Conservation (phyloP, 1,140 invertebrate genomes). For the Scaptomyza montana region DNA sequence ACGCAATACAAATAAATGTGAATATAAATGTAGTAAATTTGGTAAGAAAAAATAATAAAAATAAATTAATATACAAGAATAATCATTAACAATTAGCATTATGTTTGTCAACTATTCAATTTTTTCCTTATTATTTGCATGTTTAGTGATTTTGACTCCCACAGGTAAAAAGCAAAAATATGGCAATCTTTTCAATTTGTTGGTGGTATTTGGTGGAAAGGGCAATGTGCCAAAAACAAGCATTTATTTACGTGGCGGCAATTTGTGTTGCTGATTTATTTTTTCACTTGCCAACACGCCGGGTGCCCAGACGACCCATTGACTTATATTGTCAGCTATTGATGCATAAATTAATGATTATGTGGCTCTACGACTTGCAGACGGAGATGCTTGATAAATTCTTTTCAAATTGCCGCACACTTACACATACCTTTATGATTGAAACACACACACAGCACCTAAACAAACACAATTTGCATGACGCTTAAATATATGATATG, state of each 20-base stretch:
- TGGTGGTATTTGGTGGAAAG: constrained; percentile 20
- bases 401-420: constrained; percentile 32
- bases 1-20: neutral
- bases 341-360: constrained; percentile 82
- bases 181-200: neutral
- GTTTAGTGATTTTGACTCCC: too few relatives aligned
- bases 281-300: constrained; percentile 67
- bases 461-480: constrained; percentile 27
- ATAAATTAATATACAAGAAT: too few relatives aligned
- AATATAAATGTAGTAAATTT: too few relatives aligned
- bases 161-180: neutral
- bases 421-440: neutral
- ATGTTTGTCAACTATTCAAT: too few relatives aligned
- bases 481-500: constrained; percentile 55
- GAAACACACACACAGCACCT: constrained; percentile 17
- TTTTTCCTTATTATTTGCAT: too few relatives aligned
- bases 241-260: constrained; percentile 72
- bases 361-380: constrained; percentile 28
- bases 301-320: constrained; percentile 73
- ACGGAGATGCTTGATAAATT: constrained; percentile 41
- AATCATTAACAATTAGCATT: too few relatives aligned
- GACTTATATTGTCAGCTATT: constrained; percentile 81
- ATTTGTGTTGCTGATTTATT: constrained; percentile 76
- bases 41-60: too few relatives aligned
- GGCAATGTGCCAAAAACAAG: constrained; percentile 3